Evolutionary conservation across 1,140 invertebrate genomes (phyloP).

Genomic region (Nylanderia fulva): DNA sequence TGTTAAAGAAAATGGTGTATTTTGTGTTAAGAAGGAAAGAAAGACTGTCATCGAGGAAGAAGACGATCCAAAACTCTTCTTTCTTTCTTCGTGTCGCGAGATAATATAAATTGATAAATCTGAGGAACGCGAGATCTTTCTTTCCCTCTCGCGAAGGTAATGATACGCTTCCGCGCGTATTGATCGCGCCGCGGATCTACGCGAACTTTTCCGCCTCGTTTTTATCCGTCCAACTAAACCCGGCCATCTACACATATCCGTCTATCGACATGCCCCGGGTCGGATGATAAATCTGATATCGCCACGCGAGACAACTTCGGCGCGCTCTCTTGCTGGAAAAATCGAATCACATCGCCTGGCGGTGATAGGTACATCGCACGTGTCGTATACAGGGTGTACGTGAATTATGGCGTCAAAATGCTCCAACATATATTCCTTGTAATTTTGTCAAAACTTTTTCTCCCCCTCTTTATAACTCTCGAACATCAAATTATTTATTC

Average conservation of each 20-base stretch:
- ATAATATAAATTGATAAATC: constrained; percentile 29
- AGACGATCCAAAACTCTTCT: neutral
- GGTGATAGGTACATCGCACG: constrained; percentile 19
- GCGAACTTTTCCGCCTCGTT: constrained; percentile 17
- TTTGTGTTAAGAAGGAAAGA: neutral
- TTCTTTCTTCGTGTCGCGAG: neutral
- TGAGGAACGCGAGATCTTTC: constrained; percentile 15
- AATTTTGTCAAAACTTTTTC: neutral
- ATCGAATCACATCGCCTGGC: constrained; percentile 40
- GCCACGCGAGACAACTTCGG: constrained; percentile 46
- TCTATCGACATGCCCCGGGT: neutral
- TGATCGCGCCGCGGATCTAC: constrained; percentile 32
- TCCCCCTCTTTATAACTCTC: too few species aligned
- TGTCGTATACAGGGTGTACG: constrained; percentile 1
- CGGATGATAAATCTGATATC: constrained; percentile 57
- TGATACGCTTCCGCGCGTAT: constrained; percentile 1
- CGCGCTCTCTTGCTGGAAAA: constrained; percentile 41
- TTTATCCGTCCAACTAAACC: constrained; percentile 17
- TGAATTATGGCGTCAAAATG: constrained; percentile 22
- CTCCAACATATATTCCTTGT: neutral
- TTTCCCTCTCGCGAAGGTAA: constrained; percentile 1
- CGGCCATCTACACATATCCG: constrained; percentile 26
- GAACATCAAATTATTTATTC: neutral
- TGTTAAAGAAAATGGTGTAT: too few species aligned
- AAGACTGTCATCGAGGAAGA: neutral